Conservation (phyloP, 2,113 vertebrate species). For the Paratilapia polleni region DNA sequence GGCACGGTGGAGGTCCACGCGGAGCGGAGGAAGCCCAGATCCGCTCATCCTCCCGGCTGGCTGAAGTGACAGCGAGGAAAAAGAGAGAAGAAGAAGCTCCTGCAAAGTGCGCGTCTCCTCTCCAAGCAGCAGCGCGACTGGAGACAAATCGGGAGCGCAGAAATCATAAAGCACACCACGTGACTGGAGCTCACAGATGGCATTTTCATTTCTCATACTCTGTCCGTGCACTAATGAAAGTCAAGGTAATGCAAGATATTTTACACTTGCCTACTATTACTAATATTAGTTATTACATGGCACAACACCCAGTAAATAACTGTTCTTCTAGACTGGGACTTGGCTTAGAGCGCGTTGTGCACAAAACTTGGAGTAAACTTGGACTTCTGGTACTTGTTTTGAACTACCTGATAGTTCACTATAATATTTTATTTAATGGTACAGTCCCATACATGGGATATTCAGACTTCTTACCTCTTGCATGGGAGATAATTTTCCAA, state of each 20-base stretch:
- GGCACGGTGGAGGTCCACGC: not conserved
- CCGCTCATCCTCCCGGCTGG: constrained; percentile 36
- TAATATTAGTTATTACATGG: too few species aligned
- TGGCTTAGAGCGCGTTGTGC: too few species aligned
- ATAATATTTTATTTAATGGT: not conserved
- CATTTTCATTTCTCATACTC: not conserved
- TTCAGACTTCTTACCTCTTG: too few species aligned
- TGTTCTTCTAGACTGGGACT: too few species aligned
- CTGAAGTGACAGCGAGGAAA: not conserved
- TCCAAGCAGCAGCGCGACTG: not conserved
- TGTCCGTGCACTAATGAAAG: not conserved
- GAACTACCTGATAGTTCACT: not conserved
- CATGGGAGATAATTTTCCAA: too few species aligned
- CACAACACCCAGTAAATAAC: too few species aligned
- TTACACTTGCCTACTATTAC: too few species aligned
- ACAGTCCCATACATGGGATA: too few species aligned
- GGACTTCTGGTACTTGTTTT: not conserved
- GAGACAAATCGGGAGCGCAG: constrained; percentile 23
- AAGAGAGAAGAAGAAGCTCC: constrained; percentile 11
- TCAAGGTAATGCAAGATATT: too few species aligned
- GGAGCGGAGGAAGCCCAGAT: constrained; percentile 20
- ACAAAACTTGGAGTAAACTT: not conserved
- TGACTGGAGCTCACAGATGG: constrained; percentile 12
- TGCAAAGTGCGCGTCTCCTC: constrained; percentile 9
- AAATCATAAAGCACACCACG: constrained; percentile 44